phyloP scores from a whole-genome alignment of 1,140 invertebrate genomes.

The Eulimnadia texana region DNA sequence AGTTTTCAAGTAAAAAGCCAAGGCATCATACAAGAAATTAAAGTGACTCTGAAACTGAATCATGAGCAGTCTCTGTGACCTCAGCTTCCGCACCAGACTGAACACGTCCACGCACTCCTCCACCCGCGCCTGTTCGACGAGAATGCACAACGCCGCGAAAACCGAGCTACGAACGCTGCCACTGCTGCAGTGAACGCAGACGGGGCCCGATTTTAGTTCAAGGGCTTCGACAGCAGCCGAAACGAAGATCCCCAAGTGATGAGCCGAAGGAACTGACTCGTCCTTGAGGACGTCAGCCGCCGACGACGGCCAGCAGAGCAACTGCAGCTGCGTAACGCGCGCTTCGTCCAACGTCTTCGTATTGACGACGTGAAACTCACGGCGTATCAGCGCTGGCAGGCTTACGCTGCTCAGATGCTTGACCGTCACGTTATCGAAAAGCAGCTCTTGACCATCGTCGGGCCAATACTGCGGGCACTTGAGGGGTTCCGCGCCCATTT shows the following conservation, averaged over 20 bases:
- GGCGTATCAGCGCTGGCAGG: conserved; percentile 67
- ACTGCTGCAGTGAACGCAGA: conserved; percentile 65
- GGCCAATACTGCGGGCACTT: conserved; percentile 77
- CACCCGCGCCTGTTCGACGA: conserved; percentile 62
- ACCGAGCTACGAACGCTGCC: conserved; percentile 76
- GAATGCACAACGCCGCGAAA: conserved; percentile 70
- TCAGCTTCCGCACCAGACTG: conserved; percentile 61
- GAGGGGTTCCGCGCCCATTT: conserved; percentile 52
- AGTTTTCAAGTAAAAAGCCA: conserved; percentile 13
- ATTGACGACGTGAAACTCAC: conserved; percentile 67
- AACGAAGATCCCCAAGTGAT: conserved; percentile 60
- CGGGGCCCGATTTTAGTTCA: conserved; percentile 35
- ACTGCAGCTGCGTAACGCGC: conserved; percentile 68
- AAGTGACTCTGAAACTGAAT: conserved; percentile 35
- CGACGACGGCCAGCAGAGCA: conserved; percentile 75
- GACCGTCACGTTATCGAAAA: conserved; percentile 67
- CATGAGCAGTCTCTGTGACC: conserved; percentile 65
- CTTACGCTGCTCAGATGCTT: conserved; percentile 74
- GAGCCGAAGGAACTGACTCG: conserved; percentile 39
- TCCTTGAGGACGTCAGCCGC: conserved; percentile 54
- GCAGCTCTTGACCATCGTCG: conserved; percentile 60
- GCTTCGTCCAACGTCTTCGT: conserved; percentile 53
- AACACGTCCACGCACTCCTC: conserved; percentile 76
- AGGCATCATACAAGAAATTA: conserved; percentile 12
- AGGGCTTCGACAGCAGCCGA: conserved; percentile 33